Base-by-base conservation (phyloP, 37 sponge, comb jelly and placozoan species). In the Aplysina aerophoba region DNA sequence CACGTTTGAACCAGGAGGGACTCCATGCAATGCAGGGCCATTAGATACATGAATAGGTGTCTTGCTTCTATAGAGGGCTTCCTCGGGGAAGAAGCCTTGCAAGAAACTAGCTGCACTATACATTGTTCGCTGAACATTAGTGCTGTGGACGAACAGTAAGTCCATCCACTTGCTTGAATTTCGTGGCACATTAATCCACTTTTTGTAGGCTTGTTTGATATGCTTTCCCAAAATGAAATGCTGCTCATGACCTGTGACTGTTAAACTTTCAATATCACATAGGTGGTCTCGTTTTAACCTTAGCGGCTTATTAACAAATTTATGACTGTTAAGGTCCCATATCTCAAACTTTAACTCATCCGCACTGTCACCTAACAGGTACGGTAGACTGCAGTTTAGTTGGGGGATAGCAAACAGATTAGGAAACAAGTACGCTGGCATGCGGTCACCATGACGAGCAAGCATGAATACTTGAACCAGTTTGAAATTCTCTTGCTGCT, bases 401-500 rank as follows among this genome's bases (percentile, higher is more conserved):
- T 40, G 33, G 8, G 54, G 78, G 5, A 4, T 50, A 13, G 78
- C 50, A 12, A 75, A 36, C 0, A 75, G 38, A 19, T 40, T 25
- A 15, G 78, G 37, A 75, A 30, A 36, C 2, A 15, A 53, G 53
- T 75, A 56, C 1, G 27, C 65, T 28, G 88, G 88, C 58, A 84
- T 85, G 19, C 89, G 31, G 61, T 92, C 92, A 3, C 92, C 92
- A 88, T 92, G 92, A 15, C 92, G 58, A 24, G 63, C 33, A 22
- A 92, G 27, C 0, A 87, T 55, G 50, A 88, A 85, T 0, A 63
- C 86, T 19, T 92, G 89, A 12, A 85, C 54, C 14, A 92, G 86
- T 34, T 83, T 75, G 72, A 58, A 92, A 2, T 40, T 17, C 11
- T 59, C 64, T 34, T 68, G 25, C 11, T 31, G 44, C 0, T 75